Evolutionary conservation across 2,113 vertebrate genomes (phyloP), one percentile per base, ranked within the genome.

Genomic region (Aldabrachelys gigantea): DNA sequence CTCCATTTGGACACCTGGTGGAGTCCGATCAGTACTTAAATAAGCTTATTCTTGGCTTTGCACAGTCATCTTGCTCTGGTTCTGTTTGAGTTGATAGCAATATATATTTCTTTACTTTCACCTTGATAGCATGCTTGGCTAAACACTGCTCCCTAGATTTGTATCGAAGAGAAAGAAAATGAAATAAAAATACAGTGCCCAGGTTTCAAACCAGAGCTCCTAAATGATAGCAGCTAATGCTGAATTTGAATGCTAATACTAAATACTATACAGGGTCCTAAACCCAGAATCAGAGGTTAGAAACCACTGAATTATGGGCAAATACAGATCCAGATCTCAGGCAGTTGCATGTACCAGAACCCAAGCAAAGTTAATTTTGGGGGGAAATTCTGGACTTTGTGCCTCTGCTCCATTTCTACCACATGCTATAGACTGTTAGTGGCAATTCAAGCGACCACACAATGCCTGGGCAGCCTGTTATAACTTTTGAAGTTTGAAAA

Each of bases 71-170:
- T 38, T 89, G 44, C 82, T 96, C 76, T 59, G 29, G 82, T 96
- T 95, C 47, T 82, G 89, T 92, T 95, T 95, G 93, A 92, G 89
- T 95, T 97, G 89, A 90, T 38, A 94, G 80, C 47, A 59, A 65
- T 95, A 98, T 94, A 80, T 44, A 84, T 95, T 87, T 94, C 35
- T 89, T 31, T 87, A 25, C 80, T 94, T 81, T 97, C 92, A 79
- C 41, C 83, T 29, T 56, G 87, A 78, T 95, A 87, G 78, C 19
- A 44, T 35, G 49, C 82, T 94, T 95, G 86, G 91, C 91, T 93
- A 95, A 82, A 87, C 96, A 92, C 89, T 93, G 91, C 89, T 96
- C 91, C 84, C 78, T 95, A 90, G 72, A 89, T 92, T 96, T 94
- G 93, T 72, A 59, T 89, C 47, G 88, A 93, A 93, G 95, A 88